Conservation (phyloP, 2,113 vertebrate genomes). For the Uria lomvia region DNA sequence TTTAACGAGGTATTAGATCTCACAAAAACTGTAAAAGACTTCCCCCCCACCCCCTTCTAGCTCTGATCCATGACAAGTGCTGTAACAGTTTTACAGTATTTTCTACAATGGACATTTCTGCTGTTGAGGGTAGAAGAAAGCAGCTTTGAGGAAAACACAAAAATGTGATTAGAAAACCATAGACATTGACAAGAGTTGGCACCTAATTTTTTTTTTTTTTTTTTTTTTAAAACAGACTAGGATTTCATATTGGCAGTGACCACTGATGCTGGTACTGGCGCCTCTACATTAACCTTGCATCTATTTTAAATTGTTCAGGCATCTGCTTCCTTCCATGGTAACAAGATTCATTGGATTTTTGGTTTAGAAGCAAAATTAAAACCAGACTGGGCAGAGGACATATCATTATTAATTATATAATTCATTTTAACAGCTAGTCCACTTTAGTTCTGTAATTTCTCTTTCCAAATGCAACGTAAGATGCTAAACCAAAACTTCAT, state of each 20-base stretch:
- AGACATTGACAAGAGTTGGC: not conserved
- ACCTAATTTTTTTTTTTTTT: not conserved
- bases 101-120: not conserved
- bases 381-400: not conserved
- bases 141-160: not conserved
- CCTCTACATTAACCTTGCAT: not conserved
- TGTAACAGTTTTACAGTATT: not conserved
- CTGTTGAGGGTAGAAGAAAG: not conserved
- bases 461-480: not conserved
- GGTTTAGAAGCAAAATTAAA: slow-evolving; percentile 14
- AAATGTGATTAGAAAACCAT: slow-evolving; percentile 23
- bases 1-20: not conserved
- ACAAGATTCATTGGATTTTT: not conserved
- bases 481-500: not conserved
- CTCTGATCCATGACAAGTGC: not conserved
- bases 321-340: slow-evolving; percentile 14
- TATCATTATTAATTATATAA: not conserved
- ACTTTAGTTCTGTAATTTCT: not conserved
- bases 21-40: not conserved
- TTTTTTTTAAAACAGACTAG: not conserved
- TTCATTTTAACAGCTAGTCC: not conserved
- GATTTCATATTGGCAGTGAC: not conserved
- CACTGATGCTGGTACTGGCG: not conserved
- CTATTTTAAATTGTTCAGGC: slow-evolving; percentile 19
- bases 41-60: not conserved